Base-by-base conservation (phyloP, 2,888 invertebrate species). In the Caenorhabditis japonica region DNA sequence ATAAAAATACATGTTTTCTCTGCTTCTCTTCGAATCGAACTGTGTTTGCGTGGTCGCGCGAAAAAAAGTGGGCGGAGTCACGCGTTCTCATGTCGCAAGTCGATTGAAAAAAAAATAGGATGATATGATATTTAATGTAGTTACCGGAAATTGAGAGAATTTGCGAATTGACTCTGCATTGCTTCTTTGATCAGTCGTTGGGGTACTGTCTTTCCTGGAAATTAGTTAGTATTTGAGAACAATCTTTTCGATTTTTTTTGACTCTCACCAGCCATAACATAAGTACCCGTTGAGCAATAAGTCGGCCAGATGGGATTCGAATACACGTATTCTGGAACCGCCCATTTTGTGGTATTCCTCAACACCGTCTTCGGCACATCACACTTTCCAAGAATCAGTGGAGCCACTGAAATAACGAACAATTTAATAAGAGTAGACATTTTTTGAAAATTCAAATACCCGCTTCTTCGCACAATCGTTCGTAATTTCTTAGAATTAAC, bases 231-330 rank as follows among this genome's bases (percentile, higher is more conserved):
- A 13, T 21, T 34, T 36, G 10, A 13, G n/a, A 15, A 34, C 19
- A 12, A 23, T 21, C 33, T 4, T n/a, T n/a, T n/a, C n/a, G n/a
- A n/a, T n/a, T n/a, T n/a, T n/a, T n/a, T 33, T 30, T 4, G 5
- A 27, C n/a, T 2, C 13, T 1, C 7, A 66, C 74, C 79, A 23
- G 62, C 64, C 8, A 79, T 27, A 4, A 79, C 52, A 39, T 79
- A 79, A 2, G 77, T 76, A 23, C 79, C 79, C 0, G 75, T 79
- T 2, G 77, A 77, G 53, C 79, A 79, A 39, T 77, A 79, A 1
- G 53, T 49, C 17, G 79, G 79, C 46, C 68, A 79, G 1, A 38
- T 33, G 3, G 66, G 38, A 10, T 56, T 39, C 0, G 73, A 55
- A 25, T 74, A 79, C 1, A 79, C 72, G 21, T 62, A 41, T 4